Evolutionary conservation across 2,888 invertebrate species (phyloP), one percentile per base, ranked within the genome.

Genomic region (Tetragonisca angustula): DNA sequence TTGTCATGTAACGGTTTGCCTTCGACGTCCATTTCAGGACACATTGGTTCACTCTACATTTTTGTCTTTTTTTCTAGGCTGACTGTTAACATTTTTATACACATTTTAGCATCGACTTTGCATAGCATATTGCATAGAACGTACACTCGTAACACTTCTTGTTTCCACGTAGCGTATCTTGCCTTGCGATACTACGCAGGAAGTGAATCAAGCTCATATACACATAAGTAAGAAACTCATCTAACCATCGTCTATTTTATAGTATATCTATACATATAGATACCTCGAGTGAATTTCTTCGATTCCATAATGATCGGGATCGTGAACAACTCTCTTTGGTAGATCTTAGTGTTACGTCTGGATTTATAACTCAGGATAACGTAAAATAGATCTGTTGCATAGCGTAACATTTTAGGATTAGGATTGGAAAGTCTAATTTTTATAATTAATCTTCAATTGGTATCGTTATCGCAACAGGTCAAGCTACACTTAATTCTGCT

Each of bases 21-120:
- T 86, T 87, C 84, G 74, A 19, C 36, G 75, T 27, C 67, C 54
- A 79, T 87, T n/a, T n/a, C n/a, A n/a, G n/a, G n/a, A n/a, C n/a
- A n/a, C n/a, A n/a, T n/a, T n/a, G n/a, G n/a, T n/a, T n/a, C n/a
- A n/a, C n/a, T n/a, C n/a, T n/a, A n/a, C n/a, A n/a, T n/a, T n/a
- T n/a, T n/a, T n/a, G n/a, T n/a, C n/a, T n/a, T n/a, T n/a, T n/a
- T n/a, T n/a, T n/a, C n/a, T n/a, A n/a, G n/a, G n/a, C n/a, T n/a
- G n/a, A n/a, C n/a, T n/a, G n/a, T n/a, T n/a, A n/a, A n/a, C n/a
- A n/a, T n/a, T n/a, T n/a, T n/a, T n/a, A n/a, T n/a, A n/a, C n/a
- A n/a, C n/a, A n/a, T n/a, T n/a, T n/a, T 84, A 87, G 80, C 68
- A 73, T 56, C 75, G 72, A n/a, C n/a, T n/a, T 77, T 49, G 61